Percentiles rank a stretch among this genome's conserved stretches.
Conservation (phyloP, 1,140 invertebrate genomes). For the Cydia fagiglandana region DNA sequence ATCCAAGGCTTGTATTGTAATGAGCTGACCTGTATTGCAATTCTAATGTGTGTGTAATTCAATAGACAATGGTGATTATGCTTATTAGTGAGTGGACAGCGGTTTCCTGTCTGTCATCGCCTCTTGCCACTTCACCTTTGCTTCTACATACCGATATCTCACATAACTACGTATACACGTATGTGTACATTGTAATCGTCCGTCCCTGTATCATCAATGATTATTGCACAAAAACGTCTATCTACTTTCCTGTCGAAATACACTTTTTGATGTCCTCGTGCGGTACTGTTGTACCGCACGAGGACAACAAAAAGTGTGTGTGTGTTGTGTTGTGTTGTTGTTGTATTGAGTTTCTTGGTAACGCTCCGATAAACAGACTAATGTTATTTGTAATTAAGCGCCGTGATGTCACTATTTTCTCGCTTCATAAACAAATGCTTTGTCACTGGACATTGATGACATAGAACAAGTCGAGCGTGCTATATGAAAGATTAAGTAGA, state of each 20-base stretch:
- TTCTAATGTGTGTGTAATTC: constrained; percentile 34
- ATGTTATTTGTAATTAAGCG: constrained; percentile 37
- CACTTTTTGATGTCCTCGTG: neutral
- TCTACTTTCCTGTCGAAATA: constrained; percentile 2
- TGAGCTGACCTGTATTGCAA: constrained; percentile 20
- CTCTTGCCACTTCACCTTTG: constrained; percentile 55
- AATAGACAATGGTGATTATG: constrained; percentile 47
- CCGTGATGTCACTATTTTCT: constrained; percentile 43
- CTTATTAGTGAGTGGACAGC: constrained; percentile 54
- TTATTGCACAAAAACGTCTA: neutral
- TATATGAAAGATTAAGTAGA: constrained; percentile 31
- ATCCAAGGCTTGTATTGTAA: neutral
- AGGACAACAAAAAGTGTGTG: too few relatives aligned
- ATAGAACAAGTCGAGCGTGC: neutral
- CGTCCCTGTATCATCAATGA: neutral
- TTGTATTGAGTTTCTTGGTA: constrained; percentile 13
- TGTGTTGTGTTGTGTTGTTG: too few relatives aligned
- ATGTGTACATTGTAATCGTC: neutral
- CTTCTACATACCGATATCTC: constrained; percentile 30
- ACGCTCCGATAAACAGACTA: constrained; percentile 36
- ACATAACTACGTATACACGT: neutral
- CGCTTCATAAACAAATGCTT: constrained; percentile 38
- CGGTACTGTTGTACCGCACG: neutral
- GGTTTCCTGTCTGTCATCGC: constrained; percentile 64
- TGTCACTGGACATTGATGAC: neutral